Evolutionary conservation across 2,888 invertebrate species (phyloP).

Genomic region (Podabrus alpinus): DNA sequence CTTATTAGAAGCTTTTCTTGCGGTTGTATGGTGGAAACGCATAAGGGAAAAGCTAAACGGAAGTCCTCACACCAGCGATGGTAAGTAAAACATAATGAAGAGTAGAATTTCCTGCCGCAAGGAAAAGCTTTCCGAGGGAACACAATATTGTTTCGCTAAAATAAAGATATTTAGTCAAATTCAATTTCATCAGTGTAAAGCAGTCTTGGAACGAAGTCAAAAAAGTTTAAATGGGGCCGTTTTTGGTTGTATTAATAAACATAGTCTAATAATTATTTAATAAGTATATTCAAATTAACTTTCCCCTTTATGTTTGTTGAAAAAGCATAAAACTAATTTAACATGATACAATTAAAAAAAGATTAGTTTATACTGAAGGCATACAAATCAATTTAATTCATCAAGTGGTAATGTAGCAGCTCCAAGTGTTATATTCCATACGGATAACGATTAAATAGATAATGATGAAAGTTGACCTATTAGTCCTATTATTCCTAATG

Average conservation of each 20-base stretch:
- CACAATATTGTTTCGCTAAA: not conserved
- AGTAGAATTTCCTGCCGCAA: not conserved
- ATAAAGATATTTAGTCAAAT: not conserved
- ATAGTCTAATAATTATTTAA: not conserved
- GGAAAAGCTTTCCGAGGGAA: not conserved
- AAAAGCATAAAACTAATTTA: not conserved
- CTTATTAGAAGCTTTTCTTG: not conserved
- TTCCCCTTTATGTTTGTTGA: not conserved
- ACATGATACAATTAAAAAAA: not conserved
- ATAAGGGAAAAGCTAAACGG: not conserved
- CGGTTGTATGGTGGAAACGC: not conserved
- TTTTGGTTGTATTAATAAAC: not conserved
- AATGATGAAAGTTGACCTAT: not conserved
- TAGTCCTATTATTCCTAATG: not conserved
- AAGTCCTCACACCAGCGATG: not conserved
- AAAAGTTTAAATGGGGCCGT: not conserved
- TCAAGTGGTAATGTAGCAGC: not conserved
- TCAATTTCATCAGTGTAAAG: not conserved
- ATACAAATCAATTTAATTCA: not conserved
- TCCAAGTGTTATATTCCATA: not conserved
- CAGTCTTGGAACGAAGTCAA: not conserved
- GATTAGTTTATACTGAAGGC: not conserved
- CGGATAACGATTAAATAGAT: not conserved
- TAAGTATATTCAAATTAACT: not conserved
- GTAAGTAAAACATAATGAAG: not conserved